Evolutionary conservation across 1,140 invertebrate genomes (phyloP).

Genomic region (Littorina saxatilis): DNA sequence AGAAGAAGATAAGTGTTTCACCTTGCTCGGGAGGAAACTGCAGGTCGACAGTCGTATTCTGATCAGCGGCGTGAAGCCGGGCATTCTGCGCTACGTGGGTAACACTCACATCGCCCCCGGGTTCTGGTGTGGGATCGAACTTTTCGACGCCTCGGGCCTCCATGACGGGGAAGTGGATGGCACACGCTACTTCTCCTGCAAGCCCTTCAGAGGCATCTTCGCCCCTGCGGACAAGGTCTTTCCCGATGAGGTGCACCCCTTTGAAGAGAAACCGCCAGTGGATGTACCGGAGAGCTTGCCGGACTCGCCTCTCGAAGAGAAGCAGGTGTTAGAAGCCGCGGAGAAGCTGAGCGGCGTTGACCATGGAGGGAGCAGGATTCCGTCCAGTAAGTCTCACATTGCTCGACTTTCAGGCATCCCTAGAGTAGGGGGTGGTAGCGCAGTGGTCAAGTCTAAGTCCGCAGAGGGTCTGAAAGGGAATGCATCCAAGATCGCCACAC

Average conservation of each 20-base stretch:
- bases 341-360: not conserved
- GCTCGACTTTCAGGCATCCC: conserved; percentile 27
- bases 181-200: conserved; percentile 72
- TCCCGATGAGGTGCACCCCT: not conserved
- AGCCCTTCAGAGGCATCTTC: conserved; percentile 71
- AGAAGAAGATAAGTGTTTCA: not conserved
- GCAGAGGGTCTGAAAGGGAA: conserved; percentile 1
- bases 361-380: conserved; percentile 2
- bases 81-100: conserved; percentile 65
- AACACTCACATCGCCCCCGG: conserved; percentile 69
- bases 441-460: conserved; percentile 22
- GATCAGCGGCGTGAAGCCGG: conserved; percentile 66
- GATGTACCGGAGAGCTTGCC: not conserved
- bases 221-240: conserved; percentile 71
- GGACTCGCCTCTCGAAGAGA: not conserved
- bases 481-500: not conserved
- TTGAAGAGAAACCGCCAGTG: not conserved
- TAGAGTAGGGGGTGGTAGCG: not conserved
- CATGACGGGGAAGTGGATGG: conserved; percentile 73
- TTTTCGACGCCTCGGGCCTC: conserved; percentile 72
- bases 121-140: conserved; percentile 73
- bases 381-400: conserved; percentile 10
- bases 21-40: not conserved
- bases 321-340: not conserved
- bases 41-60: conserved; percentile 57